Base-by-base conservation (phyloP, 2,113 vertebrate species). In the Ailurus styani region DNA sequence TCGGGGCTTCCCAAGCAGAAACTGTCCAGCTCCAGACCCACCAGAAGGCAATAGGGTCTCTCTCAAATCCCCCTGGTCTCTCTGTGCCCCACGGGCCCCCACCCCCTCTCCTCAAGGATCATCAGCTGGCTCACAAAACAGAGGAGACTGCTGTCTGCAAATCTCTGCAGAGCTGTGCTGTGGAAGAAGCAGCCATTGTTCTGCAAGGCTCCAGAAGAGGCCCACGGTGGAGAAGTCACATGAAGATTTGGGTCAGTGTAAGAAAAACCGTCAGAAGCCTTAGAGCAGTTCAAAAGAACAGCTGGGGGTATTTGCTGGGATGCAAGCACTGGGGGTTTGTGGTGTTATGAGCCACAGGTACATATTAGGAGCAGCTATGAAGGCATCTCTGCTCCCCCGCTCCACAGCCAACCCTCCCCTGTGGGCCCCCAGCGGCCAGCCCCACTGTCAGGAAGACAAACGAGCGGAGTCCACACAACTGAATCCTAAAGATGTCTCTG, bases 31-130 rank as follows among this genome's bases (percentile, higher is more conserved):
- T 83, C 21, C 6, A 60, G 37, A 66, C 47, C 17, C 42, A 47
- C n/a, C 18, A 72, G 77, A 82, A 21, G 42, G 79, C 20, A 86
- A 47, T 29, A 25, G 1, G 5, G 4, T 13, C 52, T 85, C 23
- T 81, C 18, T 54, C 42, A 75, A 87, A 66, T 18, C 47, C 7
- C 23, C 37, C 70, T 66, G 8, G 21, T 81, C 42, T 68, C 20
- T 83, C 21, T 21, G 50, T 0, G 0, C 2, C 7, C 70, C 23
- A 52, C 0, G 2, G 4, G 4, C 25, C 17, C 18, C 5, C 9
- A 45, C 10, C 9, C 34, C 34, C 5, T 45, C 31, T 47, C 55
- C 72, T 86, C 54, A n/a, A 52, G 60, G 14, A 64, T 2, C 20
- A 17, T 47, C 78, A 20, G 23, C 12, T 2, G 17, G 64, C 20